Base-by-base conservation (phyloP, 2,797 vertebrate genomes). In the Brachyrhaphis roseni region DNA sequence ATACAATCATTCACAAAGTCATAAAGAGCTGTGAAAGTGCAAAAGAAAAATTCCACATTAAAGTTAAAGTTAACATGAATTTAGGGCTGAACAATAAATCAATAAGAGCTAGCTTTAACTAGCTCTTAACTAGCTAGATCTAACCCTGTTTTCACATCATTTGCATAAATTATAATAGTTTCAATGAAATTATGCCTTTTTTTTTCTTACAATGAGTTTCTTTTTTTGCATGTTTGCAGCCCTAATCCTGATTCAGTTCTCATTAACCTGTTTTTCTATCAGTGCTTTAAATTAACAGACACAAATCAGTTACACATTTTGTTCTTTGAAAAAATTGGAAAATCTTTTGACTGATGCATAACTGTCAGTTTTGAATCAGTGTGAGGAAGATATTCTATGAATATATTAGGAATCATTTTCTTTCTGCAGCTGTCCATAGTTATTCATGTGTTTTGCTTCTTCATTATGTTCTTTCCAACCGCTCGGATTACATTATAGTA, bases 311-410 rank as follows among this genome's bases (percentile, higher is more conserved):
- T 28, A 41, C 47, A 36, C 18, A 20, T 46, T 79, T 47, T 76
- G 28, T 26, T 15, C 41, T 39, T 74, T 55, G 10, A 41, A 5
- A 57, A 80, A 79, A 68, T 77, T 49, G 74, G 64, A 81, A 39
- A 73, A 68, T 10, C 53, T 8, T 23, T 74, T 59, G 64, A 84
- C 51, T 53, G 81, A 68, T 28, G 55, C 55, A 8, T 31, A 31
- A 34, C 34, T 66, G 26, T 4, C 18, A 39, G 15, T 23, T 75
- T 20, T 66, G 59, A 74, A 31, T 49, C 39, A 36, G 46, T 51
- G 5, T 64, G 13, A 73, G 12, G n/a, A 57, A 57, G 43, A 73
- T 57, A 36, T 53, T 77, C 46, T 74, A 5, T 78, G 4, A 73
- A 82, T 74, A 74, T 39, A 70, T 59, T 46, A 68, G 13, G 15